Evolutionary conservation across 2,888 invertebrate genomes (phyloP), one percentile per base, ranked within the genome.

Genomic region (Microdon myrmicae): DNA sequence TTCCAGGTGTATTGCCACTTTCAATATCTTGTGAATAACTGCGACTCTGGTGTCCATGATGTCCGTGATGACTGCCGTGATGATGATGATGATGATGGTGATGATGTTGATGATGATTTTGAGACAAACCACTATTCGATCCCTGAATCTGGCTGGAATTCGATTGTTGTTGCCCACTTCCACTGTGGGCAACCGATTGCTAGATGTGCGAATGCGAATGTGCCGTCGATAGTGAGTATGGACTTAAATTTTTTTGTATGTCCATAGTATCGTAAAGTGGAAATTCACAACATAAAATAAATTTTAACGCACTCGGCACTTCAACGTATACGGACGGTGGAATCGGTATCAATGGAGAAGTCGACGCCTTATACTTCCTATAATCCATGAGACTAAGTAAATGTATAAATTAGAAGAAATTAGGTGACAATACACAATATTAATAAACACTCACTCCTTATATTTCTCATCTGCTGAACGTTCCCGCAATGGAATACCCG

Each of bases 401-500:
- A 38, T n/a, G n/a, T n/a, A n/a, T n/a, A 37, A 54, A 37, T 47
- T 35, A 56, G 29, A 31, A 17, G 26, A 39, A 44, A 59, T 60
- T 32, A 49, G 39, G 31, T 28, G 23, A n/a, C 9, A 22, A 43
- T 13, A 3, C 19, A 26, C 34, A 28, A 34, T 32, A 55, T 20
- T 45, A n/a, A 13, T 16, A 7, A 8, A 28, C n/a, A 7, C 86
- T 84, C 79, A 88, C 90, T 91, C 90, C 83, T 89, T 86, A 74
- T 92, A 94, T 81, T 92, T 89, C 74, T 93, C 91, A 80, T 95
- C 94, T 34, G 94, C 87, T 67, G 90, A 89, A 76, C 90, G 86
- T 81, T 95, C 95, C 67, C 94, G 83, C 59, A 93, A 81, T 14
- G 95, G 95, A 79, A 95, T 92, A 38, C 95, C 95, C 47, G 94